Evolutionary conservation across 2,113 vertebrate species (phyloP), one percentile per base, ranked within the genome.

Genomic region (Sorex fumeus): DNA sequence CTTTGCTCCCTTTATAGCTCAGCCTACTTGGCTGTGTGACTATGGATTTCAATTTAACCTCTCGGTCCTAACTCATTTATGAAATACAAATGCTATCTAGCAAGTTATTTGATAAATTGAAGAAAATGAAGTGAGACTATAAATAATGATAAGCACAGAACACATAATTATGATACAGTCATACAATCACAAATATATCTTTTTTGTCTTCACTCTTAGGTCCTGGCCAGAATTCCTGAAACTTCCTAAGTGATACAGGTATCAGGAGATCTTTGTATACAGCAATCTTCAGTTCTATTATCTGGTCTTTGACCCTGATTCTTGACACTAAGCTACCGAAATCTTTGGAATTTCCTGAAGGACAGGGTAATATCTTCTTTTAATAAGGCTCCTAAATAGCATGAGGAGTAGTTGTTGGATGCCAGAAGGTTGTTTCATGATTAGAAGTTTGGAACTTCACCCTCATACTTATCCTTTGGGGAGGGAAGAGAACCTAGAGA

Each of bases 61-160:
- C 40, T 43, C 36, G 69, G 34, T 5, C 40, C 40, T 34, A 34
- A 47, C 34, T 53, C 34, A 25, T 1, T 69, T 32, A 6, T 28
- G 15, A 69, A 32, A 30, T 12, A 13, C 28, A 32, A 13, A 32
- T 60, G 19, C 57, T 3, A 2, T 23, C 43, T 34, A 8, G 7
- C 6, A 32, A 0, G 2, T 30, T 25, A 23, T 30, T 1, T 86
- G 43, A 83, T 64, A 23, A 23, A 60, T 16, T 19, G 18, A 50
- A 10, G 47, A 43, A 76, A 40, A 28, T 13, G 10, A 5, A 84
- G n/a, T 23, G 5, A 1, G 1, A 34, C 18, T 43, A 50, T 27
- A 8, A 0, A 11, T 2, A 19, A 43, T 19, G 3, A 6, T 0
- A 43, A 47, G 21, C 30, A n/a, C 12, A n/a, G 50, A 64, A 18